Percentiles rank a stretch among this genome's conserved stretches.
phyloP scores from a whole-genome alignment of 2,888 invertebrate genomes.

The Caenorhabditis japonica region DNA sequence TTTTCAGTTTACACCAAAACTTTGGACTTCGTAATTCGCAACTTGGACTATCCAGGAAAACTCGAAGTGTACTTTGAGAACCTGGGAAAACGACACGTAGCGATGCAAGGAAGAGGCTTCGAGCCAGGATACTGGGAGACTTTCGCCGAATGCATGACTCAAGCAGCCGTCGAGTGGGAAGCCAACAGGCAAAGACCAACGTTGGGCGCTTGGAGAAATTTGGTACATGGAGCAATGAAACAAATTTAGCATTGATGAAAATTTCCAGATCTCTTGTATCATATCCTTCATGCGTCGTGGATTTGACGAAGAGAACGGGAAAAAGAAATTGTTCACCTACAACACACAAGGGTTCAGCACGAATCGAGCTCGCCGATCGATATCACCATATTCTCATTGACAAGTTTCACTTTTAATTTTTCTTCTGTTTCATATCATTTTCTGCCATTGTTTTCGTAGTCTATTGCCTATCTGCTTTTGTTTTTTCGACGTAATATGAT shows the following conservation, averaged over 20 bases:
- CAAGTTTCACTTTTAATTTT: constrained; percentile 21
- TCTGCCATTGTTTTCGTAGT: neutral
- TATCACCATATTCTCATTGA: constrained; percentile 39
- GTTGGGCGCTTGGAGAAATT: constrained; percentile 70
- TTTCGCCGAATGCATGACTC: constrained; percentile 74
- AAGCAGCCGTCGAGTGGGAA: constrained; percentile 75
- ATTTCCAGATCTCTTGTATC: constrained; percentile 70
- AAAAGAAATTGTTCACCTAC: constrained; percentile 46
- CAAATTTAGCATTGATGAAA: neutral
- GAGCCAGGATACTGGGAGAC: constrained; percentile 78
- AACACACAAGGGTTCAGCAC: constrained; percentile 28
- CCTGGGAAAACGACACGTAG: constrained; percentile 73
- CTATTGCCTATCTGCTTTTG: neutral
- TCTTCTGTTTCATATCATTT: constrained; percentile 11
- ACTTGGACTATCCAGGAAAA: constrained; percentile 72
- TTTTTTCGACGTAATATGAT: constrained; percentile 9
- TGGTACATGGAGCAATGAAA: constrained; percentile 53
- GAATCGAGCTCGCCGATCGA: constrained; percentile 36
- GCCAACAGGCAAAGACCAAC: constrained; percentile 69
- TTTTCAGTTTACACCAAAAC: constrained; percentile 69
- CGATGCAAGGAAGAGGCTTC: constrained; percentile 72
- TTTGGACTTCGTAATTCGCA: constrained; percentile 73
- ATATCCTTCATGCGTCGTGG: constrained; percentile 75
- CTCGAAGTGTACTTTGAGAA: constrained; percentile 71
- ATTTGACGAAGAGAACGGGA: constrained; percentile 71